Conservation (phyloP, 2,113 vertebrate species). For the Drymodes brunneopygia region DNA sequence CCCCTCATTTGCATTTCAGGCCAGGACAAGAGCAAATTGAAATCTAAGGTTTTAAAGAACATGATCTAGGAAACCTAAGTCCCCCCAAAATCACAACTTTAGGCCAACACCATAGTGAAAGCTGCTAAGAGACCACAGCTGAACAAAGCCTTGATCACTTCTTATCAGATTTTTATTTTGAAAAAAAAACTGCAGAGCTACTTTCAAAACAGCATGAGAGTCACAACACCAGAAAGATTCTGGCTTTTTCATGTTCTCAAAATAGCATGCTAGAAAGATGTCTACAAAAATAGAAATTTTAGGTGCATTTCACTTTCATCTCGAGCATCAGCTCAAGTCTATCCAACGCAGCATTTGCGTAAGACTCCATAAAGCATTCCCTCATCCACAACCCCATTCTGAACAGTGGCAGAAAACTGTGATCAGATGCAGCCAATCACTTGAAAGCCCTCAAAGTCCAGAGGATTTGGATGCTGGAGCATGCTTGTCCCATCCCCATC, state of each 20-base stretch:
- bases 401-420: background rate
- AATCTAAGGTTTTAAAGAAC: background rate
- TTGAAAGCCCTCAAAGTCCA: background rate
- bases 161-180: background rate
- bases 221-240: background rate
- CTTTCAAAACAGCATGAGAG: conserved; percentile 5
- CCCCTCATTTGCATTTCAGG: background rate
- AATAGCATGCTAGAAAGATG: background rate
- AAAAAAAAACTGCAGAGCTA: background rate
- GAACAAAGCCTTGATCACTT: background rate
- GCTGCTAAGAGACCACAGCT: background rate
- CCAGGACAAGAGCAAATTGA: background rate
- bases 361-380: background rate
- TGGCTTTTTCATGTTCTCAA: conserved; percentile 14
- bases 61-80: background rate
- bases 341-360: background rate
- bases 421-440: background rate
- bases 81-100: background rate
- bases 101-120: background rate
- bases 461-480: background rate
- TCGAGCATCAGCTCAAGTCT: background rate
- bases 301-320: conserved; percentile 28
- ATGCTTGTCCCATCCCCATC: background rate
- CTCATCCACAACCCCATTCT: background rate
- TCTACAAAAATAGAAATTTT: conserved; percentile 26